Conservation (phyloP, 2,888 invertebrate species). For the Piscicola geometra region DNA sequence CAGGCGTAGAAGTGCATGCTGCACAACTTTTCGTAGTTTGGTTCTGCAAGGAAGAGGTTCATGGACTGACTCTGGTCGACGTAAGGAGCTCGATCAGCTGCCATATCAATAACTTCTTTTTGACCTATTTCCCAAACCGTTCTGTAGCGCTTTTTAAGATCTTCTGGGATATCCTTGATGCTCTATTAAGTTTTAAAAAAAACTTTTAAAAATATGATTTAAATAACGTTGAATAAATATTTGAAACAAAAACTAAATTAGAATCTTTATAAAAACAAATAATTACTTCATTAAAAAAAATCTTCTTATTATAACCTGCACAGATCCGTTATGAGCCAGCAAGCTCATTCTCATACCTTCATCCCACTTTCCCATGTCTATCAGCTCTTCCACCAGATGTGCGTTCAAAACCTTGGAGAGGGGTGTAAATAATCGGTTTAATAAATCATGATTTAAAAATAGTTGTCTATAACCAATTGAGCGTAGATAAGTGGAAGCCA, state of each 20-base stretch:
- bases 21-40: conserved; percentile 84
- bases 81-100: conserved; percentile 92
- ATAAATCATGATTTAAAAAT: no score
- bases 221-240: no score
- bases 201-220: no score
- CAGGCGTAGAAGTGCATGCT: conserved; percentile 98
- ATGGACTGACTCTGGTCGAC: conserved; percentile 98
- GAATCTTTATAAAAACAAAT: background rate
- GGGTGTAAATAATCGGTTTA: background rate
- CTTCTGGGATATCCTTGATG: conserved; percentile 76
- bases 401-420: conserved; percentile 83
- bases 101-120: conserved; percentile 87
- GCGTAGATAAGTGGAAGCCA: no score
- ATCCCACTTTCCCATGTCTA: conserved; percentile 84
- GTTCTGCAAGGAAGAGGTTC: conserved; percentile 92
- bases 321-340: conserved; percentile 83
- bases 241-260: background rate
- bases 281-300: no score
- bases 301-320: no score
- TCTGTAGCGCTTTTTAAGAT: conserved; percentile 81
- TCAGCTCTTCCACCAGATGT: conserved; percentile 85
- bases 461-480: no score
- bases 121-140: conserved; percentile 97
- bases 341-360: conserved; percentile 91
- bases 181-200: conserved; percentile 56